Conservation (phyloP, 2,113 vertebrate genomes). For the Odobenus rosmarus region DNA sequence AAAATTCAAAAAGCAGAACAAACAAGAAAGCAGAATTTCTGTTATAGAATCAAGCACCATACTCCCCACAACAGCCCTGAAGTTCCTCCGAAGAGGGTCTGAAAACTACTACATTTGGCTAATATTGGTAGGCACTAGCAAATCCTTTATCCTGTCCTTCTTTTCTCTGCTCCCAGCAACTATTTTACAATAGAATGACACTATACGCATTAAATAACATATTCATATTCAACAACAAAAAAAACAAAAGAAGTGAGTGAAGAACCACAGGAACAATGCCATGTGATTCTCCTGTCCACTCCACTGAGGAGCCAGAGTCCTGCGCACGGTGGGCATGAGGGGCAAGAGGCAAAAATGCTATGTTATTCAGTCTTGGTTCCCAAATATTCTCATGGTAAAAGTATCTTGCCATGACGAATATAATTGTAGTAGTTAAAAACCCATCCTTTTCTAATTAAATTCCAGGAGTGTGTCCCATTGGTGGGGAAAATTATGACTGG, state of each 20-base stretch:
- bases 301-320: neutral
- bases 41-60: neutral
- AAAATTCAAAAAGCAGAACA: neutral
- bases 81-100: neutral
- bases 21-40: neutral
- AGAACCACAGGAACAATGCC: neutral
- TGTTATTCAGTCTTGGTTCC: neutral
- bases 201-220: neutral
- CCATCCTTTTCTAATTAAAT: neutral
- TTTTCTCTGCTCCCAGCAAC: neutral
- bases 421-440: neutral
- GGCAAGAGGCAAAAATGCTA: neutral
- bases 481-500: neutral
- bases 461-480: neutral
- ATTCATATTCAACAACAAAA: neutral
- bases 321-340: no score
- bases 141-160: neutral
- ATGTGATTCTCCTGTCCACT: neutral
- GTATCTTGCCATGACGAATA: neutral
- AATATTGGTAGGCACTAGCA: neutral
- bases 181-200: neutral
- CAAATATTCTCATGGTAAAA: neutral
- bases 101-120: neutral
- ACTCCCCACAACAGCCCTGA: neutral
- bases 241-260: neutral